Evolutionary conservation across 1,140 invertebrate species (phyloP).

Genomic region (Eulimnadia texana): DNA sequence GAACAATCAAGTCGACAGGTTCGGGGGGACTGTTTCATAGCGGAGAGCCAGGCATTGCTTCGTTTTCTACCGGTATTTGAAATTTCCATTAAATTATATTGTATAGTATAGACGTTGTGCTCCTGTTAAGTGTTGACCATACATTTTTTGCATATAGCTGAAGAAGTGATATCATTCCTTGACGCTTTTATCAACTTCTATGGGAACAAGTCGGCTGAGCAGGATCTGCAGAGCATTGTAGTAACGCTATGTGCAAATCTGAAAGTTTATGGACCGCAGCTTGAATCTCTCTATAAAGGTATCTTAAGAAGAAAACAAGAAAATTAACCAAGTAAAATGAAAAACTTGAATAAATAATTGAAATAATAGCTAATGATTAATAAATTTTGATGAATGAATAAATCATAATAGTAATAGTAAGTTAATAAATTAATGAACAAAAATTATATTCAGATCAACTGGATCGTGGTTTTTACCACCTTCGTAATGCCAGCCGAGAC

Average conservation of each 20-base stretch:
- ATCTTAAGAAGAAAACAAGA: slow-evolving; percentile 19
- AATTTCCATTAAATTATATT: background rate
- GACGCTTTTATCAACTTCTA: background rate
- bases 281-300: slow-evolving; percentile 60
- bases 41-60: background rate
- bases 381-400: background rate
- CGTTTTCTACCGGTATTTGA: background rate
- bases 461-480: slow-evolving; percentile 58
- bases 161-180: background rate
- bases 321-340: no score
- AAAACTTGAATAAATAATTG: slow-evolving; percentile 3
- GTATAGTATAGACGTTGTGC: background rate
- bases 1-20: background rate
- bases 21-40: background rate
- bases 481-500: slow-evolving; percentile 65
- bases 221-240: slow-evolving; percentile 24
- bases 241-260: slow-evolving; percentile 51
- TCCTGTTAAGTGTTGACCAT: no score
- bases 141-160: no score
- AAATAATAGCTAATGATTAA: background rate
- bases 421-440: background rate
- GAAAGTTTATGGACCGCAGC: slow-evolving; percentile 52
- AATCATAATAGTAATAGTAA: background rate
- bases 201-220: slow-evolving; percentile 19
- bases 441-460: slow-evolving; percentile 37